phyloP scores from a whole-genome alignment of 2,113 vertebrate genomes.

The Oryzias javanicus region DNA sequence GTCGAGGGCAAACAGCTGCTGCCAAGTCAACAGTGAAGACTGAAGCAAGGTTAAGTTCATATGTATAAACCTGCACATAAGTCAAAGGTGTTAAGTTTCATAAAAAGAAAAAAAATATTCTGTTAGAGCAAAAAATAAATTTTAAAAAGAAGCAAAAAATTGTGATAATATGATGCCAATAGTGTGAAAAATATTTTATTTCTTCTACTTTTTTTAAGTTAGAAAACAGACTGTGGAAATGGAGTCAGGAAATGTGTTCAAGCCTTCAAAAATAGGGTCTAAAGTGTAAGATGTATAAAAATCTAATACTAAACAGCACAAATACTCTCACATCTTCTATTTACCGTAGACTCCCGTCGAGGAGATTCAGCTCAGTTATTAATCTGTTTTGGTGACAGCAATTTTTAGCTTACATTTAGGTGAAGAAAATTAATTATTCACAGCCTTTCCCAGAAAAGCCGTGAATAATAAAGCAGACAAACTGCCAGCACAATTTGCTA shows the following conservation, averaged over 20 bases:
- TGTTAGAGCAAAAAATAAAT: slow-evolving; percentile 1
- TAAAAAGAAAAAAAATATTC: background rate
- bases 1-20: background rate
- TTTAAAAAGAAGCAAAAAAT: too few relatives aligned
- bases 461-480: slow-evolving; percentile 14
- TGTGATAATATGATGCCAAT: too few relatives aligned
- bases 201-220: too few relatives aligned
- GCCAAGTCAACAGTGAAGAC: background rate
- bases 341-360: slow-evolving; percentile 43
- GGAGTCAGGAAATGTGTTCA: too few relatives aligned
- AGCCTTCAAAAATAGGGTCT: background rate
- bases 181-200: too few relatives aligned
- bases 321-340: slow-evolving; percentile 42
- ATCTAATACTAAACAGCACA: slow-evolving; percentile 53
- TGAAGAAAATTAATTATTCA: slow-evolving; percentile 33
- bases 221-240: too few relatives aligned
- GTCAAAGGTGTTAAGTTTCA: background rate
- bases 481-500: slow-evolving; percentile 9
- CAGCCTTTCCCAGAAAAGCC: slow-evolving; percentile 29
- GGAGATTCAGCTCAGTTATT: slow-evolving; percentile 40
- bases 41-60: background rate
- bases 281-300: slow-evolving; percentile 21
- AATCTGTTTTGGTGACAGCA: slow-evolving; percentile 34
- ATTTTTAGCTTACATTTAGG: slow-evolving; percentile 24
- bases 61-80: background rate